Conservation (phyloP, 2,888 invertebrate genomes). For the Heteromurus nitidus region DNA sequence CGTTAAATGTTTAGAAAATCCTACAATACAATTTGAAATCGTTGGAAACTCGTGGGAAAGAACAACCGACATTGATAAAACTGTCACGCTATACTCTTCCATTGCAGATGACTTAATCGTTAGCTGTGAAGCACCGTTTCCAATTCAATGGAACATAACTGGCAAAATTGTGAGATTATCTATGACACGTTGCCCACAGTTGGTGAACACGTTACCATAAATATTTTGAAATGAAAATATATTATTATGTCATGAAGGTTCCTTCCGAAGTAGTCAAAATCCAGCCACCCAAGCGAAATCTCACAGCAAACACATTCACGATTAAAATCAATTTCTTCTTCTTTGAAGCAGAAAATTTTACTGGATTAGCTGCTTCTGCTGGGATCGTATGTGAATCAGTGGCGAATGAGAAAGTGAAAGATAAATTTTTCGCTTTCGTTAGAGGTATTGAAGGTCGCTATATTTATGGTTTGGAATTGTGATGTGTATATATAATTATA, state of each 20-base stretch:
- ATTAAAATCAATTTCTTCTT: slow-evolving; percentile 33
- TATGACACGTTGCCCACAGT: neutral
- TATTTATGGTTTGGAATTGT: neutral
- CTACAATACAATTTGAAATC: neutral
- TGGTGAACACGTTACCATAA: neutral
- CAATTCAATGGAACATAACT: slow-evolving; percentile 50
- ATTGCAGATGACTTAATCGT: slow-evolving; percentile 3
- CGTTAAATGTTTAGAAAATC: no score
- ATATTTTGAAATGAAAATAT: neutral
- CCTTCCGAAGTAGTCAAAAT: slow-evolving; percentile 50
- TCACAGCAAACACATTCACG: neutral
- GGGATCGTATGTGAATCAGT: slow-evolving; percentile 23
- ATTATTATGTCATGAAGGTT: neutral
- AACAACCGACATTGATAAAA: neutral
- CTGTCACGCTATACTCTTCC: neutral
- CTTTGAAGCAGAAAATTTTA: neutral
- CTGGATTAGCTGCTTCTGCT: slow-evolving; percentile 9
- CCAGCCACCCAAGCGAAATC: slow-evolving; percentile 26
- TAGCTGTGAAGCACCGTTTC: slow-evolving; percentile 39
- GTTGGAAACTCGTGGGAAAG: neutral
- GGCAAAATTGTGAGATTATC: slow-evolving; percentile 40
- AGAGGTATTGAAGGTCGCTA: slow-evolving; percentile 11
- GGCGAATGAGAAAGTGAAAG: neutral
- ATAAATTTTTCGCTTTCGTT: slow-evolving; percentile 24
- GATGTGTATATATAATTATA: neutral